Base-by-base conservation (phyloP, 2,797 vertebrate species). In the Myotis daubentonii region DNA sequence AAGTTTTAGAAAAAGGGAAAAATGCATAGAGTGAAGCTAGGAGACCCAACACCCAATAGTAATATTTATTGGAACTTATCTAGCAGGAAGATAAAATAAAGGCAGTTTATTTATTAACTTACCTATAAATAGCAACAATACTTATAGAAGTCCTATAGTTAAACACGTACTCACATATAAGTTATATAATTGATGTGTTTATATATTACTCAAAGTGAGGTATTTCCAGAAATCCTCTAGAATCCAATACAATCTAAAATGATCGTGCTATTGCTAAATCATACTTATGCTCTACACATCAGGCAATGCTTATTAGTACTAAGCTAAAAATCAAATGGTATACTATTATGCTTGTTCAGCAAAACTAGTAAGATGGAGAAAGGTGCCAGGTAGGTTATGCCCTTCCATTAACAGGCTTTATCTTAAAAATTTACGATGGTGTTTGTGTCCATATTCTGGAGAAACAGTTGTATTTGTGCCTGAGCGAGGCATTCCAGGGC, bases 171-270 rank as follows among this genome's bases (percentile, higher is more conserved):
- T 23, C 5, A 71, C 16, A 47, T 36, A 17, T 41, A 75, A 51
- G 83, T 88, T 92, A 51, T 65, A 30, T 79, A 81, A 49, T 6
- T 88, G 25, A 75, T 89, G 28, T 68, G 22, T 89, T 71, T 87
- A 9, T 53, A 70, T 87, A 25, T 84, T 80, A 92, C 15, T 92
- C 51, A 96, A 23, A 96, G 44, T 36, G 75, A 91, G n/a, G 76
- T 88, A 87, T 93, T 96, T 89, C 81, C 47, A 94, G 75, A 92
- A 93, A 87, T 76, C 28, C n/a, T 47, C 55, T 71, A 23, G 62
- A 93, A 38, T 92, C 33, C 82, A 71, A 44, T 62, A 28, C 30
- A 88, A 30, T 90, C 76, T 89, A 38, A 96, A 90, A 86, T 71
- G 80, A 51, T 83, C 38, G 38, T 62, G 2, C 87, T 72, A 33